phyloP scores from a whole-genome alignment of 1,140 invertebrate genomes.

The roundworm (Caenorhabditis elegans) region WBcel235 BX284602.5:6308001-6308500 shows the following conservation, averaged over 20 bases:
- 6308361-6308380: neutral
- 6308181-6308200: too few relatives aligned
- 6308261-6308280: neutral
- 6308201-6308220: too few relatives aligned
- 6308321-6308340: neutral
- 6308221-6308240: too few relatives aligned
- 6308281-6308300: neutral
- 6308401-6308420: neutral
- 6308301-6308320: neutral
- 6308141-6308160: too few relatives aligned
- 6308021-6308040: neutral
- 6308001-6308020: neutral
- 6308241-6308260: too few relatives aligned
- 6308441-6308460: neutral
- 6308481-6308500: constrained; percentile 47
- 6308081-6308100: neutral
- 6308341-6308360: neutral
- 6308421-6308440: constrained; percentile 8
- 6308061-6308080: neutral
- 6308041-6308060: neutral
- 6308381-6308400: too few relatives aligned
- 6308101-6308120: neutral
- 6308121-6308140: too few relatives aligned
- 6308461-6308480: constrained; percentile 41
- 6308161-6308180: too few relatives aligned